Percentiles rank a stretch among this genome's conserved stretches.
phyloP scores from a whole-genome alignment of 2,113 vertebrate genomes.

The Sturnira hondurensis region DNA sequence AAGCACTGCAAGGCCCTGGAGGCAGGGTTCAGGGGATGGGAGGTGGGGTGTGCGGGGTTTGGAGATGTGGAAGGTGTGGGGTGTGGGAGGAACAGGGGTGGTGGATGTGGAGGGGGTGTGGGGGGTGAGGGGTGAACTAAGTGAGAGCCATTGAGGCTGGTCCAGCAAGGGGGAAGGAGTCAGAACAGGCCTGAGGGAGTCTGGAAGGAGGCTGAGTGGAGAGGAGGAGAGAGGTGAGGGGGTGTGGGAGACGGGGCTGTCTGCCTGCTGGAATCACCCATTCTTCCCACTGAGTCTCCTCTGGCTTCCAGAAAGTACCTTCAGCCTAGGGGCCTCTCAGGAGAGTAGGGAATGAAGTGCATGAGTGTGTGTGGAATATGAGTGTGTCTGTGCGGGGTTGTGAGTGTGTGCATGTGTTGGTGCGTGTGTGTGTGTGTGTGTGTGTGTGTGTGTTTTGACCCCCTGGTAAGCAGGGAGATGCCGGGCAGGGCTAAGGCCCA shows the following conservation, averaged over 20 bases:
- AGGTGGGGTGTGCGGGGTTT: not conserved
- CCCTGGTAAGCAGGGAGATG: not conserved
- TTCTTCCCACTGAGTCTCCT: not conserved
- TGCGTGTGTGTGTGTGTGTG: not conserved
- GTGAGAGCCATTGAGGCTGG: not conserved
- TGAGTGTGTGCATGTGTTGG: not conserved
- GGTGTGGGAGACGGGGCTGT: too few species aligned
- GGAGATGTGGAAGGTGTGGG: not conserved
- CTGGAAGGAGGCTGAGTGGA: not conserved
- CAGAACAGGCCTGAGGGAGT: not conserved
- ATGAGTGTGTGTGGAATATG: not conserved
- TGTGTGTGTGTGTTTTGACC: too few species aligned
- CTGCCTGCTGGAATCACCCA: not conserved
- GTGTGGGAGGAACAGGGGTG: not conserved
- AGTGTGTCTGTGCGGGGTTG: not conserved
- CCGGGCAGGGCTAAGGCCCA: not conserved
- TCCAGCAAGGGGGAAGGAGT: not conserved
- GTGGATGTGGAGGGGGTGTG: not conserved
- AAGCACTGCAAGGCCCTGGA: not conserved
- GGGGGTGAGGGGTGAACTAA: not conserved
- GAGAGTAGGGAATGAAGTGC: not conserved
- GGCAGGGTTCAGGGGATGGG: not conserved
- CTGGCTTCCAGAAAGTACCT: not conserved
- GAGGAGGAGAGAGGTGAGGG: accelerated
- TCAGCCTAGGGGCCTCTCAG: not conserved